Percentiles rank a stretch among this genome's conserved stretches.
Conservation (phyloP, 2,113 vertebrate species). For the Mustela nigripes region DNA sequence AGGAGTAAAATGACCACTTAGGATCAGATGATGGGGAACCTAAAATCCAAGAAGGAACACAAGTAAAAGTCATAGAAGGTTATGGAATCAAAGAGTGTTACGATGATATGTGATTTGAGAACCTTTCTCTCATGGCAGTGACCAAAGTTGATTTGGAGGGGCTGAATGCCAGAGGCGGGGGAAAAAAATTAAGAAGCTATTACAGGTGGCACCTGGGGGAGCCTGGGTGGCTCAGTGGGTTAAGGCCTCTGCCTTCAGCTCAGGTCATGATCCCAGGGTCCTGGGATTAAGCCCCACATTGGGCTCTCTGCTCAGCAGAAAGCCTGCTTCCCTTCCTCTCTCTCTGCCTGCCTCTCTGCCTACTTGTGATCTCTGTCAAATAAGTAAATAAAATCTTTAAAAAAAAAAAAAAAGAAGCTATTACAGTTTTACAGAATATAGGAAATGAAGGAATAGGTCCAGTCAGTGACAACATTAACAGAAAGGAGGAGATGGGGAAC, state of each 20-base stretch:
- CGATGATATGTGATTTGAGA: not conserved
- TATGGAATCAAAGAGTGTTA: not conserved
- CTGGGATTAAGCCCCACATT: too few relatives aligned
- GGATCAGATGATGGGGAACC: not conserved
- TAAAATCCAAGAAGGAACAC: not conserved
- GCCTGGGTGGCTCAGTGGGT: too few relatives aligned
- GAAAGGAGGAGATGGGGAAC: not conserved
- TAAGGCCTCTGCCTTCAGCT: too few relatives aligned
- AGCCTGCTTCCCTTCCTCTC: too few relatives aligned
- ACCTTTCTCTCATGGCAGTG: not conserved
- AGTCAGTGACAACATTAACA: not conserved
- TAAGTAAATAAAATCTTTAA: too few relatives aligned
- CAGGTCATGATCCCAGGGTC: too few relatives aligned
- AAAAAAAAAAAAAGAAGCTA: not conserved
- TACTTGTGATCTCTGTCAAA: too few relatives aligned
- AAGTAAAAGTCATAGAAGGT: not conserved
- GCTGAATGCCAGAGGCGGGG: not conserved
- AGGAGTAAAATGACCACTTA: not conserved
- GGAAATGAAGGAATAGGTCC: not conserved
- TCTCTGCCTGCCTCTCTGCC: too few relatives aligned
- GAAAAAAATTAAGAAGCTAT: not conserved
- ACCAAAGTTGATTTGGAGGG: not conserved
- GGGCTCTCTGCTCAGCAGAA: too few relatives aligned
- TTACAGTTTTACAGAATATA: not conserved
- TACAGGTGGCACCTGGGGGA: rapidly evolving